phyloP scores from a whole-genome alignment of 2,888 invertebrate genomes.

The Fabriciana adippe region DNA sequence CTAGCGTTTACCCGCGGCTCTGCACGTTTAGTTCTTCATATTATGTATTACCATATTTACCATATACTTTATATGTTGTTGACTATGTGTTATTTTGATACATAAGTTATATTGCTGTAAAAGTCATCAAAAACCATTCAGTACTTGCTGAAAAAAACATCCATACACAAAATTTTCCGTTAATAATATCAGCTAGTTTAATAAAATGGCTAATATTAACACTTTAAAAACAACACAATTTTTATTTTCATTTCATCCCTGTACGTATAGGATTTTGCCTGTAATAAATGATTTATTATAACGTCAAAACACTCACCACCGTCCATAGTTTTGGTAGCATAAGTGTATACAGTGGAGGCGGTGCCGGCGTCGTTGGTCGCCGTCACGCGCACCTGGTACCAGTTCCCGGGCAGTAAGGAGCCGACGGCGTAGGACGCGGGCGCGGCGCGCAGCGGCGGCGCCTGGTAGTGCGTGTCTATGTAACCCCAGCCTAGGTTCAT shows the following conservation, averaged over 20 bases:
- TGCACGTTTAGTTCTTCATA: no score
- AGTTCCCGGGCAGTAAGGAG: constrained; percentile 81
- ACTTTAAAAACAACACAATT: not conserved
- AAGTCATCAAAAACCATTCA: no score
- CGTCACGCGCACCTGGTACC: constrained; percentile 84
- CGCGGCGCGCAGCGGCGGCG: constrained; percentile 58
- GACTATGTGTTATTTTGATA: no score
- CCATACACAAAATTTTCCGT: no score
- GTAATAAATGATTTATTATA: no score
- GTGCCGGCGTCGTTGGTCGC: constrained; percentile 85
- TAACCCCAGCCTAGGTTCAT: constrained; percentile 69
- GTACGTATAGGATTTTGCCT: no score
- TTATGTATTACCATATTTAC: no score
- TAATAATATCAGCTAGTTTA: no score
- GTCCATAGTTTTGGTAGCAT: constrained; percentile 82
- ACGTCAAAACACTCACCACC: constrained; percentile 73
- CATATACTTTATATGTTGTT: no score
- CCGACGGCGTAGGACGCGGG: constrained; percentile 76
- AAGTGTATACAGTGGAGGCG: constrained; percentile 81
- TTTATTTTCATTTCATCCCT: not conserved
- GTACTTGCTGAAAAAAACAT: no score
- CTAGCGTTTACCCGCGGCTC: no score
- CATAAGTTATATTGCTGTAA: no score
- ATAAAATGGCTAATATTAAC: not conserved
- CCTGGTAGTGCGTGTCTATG: constrained; percentile 66